Base-by-base conservation (phyloP, 2,113 vertebrate genomes). In the Dolichotis patagonum region DNA sequence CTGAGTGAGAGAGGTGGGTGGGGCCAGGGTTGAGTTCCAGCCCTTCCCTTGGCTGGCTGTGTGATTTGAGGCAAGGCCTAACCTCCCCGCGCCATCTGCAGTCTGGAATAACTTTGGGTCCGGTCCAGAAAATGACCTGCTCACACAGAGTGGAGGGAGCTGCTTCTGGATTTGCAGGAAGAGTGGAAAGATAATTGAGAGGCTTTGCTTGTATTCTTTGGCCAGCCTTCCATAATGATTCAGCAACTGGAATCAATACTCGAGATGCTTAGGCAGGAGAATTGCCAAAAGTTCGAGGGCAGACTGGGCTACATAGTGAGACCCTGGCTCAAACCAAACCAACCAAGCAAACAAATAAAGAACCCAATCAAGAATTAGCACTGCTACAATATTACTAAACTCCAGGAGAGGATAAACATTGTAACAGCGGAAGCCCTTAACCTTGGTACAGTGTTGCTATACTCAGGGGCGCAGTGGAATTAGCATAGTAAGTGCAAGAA, bases 111-210 rank as follows among this genome's bases (percentile, higher is more conserved):
- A 24, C 6, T 78, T 65, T 12, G n/a, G 13, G 63, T 60, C 94
- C 67, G 19, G 5, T 17, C 52, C 52, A 58, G 86, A 41, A 84
- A 43, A 46, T 30, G 19, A 16, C 41, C 73, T 1, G 1, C 24
- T 54, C 10, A 2, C 4, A 0, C 28, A 11, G 17, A 77, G 77
- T 14, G 9, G 24, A 67, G 28, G 49, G 38, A n/a, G 32, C 26
- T 62, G 62, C 41, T 77, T 90, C 94, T 58, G 63, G 38, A 67
- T 91, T 58, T 86, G 71, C 20, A 95, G 90, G 88, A 87, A 90
- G 75, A 78, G 83, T 60, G 49, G 56, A 71, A 63, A 91, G 89
- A 35, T 60, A 82, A 94, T 71, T 75, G 49, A 67, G 38, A 49
- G 41, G 49, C 41, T 87, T 67, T 58, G 63, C 28, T 11, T 63